These are phyloP conservation scores for Aphrophora alni DNA, from an alignment of 2,888 invertebrate genomes.

Conservation along the genomic window DNA sequence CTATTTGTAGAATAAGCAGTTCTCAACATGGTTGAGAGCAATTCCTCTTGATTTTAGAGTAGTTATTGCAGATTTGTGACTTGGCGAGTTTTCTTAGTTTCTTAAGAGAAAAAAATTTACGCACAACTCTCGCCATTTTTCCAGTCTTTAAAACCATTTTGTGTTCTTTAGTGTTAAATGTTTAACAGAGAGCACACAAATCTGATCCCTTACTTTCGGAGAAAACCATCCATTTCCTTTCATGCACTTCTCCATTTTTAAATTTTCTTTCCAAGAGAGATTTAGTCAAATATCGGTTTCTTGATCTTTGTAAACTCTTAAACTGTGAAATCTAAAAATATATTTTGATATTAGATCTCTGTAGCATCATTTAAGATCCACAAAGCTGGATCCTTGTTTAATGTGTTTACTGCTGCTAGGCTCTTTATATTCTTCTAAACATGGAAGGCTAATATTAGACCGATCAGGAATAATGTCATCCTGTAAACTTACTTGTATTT, in stretches of 20 bases:
- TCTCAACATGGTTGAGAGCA: neutral
- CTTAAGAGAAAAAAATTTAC: no score
- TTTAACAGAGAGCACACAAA: no score
- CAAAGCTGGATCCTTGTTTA: conserved; percentile 15
- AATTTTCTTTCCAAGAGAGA: conserved; percentile 18
- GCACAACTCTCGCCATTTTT: neutral
- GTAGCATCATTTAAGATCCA: conserved; percentile 19
- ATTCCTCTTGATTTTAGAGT: neutral
- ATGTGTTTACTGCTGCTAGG: neutral
- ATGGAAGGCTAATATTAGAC: no score
- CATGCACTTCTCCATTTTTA: no score
- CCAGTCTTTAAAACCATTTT: no score
- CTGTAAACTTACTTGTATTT: neutral
- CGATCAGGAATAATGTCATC: no score
- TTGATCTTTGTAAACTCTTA: no score
- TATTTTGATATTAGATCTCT: conserved; percentile 25
- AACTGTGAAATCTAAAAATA: conserved; percentile 14
- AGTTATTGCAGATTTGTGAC: no score
- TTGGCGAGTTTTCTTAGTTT: no score
- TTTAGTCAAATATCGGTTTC: conserved; percentile 19
- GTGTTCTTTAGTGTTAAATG: neutral
- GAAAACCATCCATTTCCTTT: conserved; percentile 19
- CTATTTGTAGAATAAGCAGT: no score
- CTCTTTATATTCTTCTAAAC: neutral
- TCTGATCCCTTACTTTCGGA: neutral